Conservation (phyloP, 30 jellyfish, hydroid and myxozoan genomes). For the Hydractinia symbiolongicarpus region DNA sequence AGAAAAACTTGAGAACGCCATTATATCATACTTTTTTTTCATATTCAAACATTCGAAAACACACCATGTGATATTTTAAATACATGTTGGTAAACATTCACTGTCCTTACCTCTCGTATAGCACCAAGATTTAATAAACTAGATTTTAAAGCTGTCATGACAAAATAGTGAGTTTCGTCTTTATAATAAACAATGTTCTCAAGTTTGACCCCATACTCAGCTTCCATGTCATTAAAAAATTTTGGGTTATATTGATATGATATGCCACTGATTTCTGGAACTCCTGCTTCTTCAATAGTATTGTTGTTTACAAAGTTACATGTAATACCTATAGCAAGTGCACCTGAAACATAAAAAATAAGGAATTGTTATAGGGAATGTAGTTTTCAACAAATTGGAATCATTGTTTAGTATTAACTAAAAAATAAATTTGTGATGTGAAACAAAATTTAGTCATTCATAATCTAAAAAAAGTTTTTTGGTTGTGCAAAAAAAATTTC, state of each 20-base stretch:
- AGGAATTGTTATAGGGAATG: not conserved
- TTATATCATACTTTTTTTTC: not conserved
- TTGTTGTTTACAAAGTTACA: conserved; percentile 91
- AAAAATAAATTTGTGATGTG: too few relatives aligned
- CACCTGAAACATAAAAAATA: conserved; percentile 47
- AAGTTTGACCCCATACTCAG: conserved; percentile 63
- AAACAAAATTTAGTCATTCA: too few relatives aligned
- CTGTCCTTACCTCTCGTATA: conserved; percentile 54
- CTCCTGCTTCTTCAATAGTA: conserved; percentile 92
- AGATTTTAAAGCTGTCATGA: conserved; percentile 85
- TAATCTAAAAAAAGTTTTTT: too few relatives aligned
- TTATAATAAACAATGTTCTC: conserved; percentile 95
- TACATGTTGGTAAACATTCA: not conserved
- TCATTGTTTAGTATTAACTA: not conserved
- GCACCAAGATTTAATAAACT: conserved; percentile 76
- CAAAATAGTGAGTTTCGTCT: conserved; percentile 96
- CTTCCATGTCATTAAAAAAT: conserved; percentile 74
- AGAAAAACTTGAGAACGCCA: not conserved
- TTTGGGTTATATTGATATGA: conserved; percentile 87
- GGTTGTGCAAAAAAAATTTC: too few relatives aligned
- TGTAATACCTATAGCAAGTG: conserved; percentile 94
- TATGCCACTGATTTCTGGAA: conserved; percentile 92
- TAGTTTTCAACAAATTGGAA: not conserved
- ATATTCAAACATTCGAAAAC: not conserved
- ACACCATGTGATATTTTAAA: not conserved